Evolutionary conservation across 1,140 invertebrate genomes (phyloP), one percentile per base, ranked within the genome.

Genomic region (Zaprionus ornatus): DNA sequence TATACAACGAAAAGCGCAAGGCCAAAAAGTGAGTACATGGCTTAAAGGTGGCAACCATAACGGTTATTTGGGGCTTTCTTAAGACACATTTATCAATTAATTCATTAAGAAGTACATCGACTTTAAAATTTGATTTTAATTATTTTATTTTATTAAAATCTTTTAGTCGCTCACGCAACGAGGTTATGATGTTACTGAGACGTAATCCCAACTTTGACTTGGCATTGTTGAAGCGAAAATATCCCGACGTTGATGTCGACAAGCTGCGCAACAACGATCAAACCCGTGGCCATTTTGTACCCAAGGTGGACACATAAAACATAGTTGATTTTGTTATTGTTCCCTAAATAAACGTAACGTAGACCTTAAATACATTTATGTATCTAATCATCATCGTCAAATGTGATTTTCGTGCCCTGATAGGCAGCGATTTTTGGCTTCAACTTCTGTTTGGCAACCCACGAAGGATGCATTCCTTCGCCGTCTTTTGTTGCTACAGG

Each of bases 131-230:
- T 56, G n/a, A 21, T 42, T 29, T 17, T 2, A 29, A 37, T 60
- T 42, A 42, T n/a, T 40, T 21, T 50, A 17, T 72, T 42, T 6
- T 80, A 90, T 77, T 77, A 15, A 59, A 15, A 40, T 79, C 35
- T 94, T 94, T 70, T 78, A 96, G 95, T 61, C 94, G 95, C 60
- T 92, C 95, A 45, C 94, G 90, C 40, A 95, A 95, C 75, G 94
- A 95, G 90, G 96, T 97, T 1, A 94, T 95, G 86, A 92, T 94
- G 37, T 91, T 97, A 23, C 77, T 98, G 12, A 95, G 95, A 71
- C 93, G 95, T 59, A 98, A 96, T 92, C 97, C 97, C 12, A 94
- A 98, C 86, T 92, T 97, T 83, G 95, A 97, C 91, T 87, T 95
- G 84, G 94, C 96, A 71, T 93, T 95, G 57, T 72, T 98, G 13